Evolutionary conservation across 1,140 invertebrate species (phyloP).

Genomic region (Subanguina moxae): DNA sequence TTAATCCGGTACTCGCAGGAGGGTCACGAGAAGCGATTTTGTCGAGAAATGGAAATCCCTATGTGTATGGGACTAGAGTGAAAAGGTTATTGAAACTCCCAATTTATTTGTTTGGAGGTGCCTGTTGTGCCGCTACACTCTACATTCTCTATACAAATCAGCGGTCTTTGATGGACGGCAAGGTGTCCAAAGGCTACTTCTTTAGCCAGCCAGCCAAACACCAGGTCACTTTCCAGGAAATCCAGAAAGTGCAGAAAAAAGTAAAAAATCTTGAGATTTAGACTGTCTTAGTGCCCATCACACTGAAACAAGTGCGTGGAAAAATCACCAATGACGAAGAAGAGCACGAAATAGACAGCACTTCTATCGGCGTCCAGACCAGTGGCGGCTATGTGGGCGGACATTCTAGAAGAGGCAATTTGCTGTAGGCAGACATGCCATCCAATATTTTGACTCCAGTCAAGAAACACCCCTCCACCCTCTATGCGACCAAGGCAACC

Average conservation of each 20-base stretch:
- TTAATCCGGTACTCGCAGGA: too few species aligned
- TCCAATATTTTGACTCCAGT: too few species aligned
- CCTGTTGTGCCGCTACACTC: constrained; percentile 30
- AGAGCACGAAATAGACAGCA: constrained; percentile 44
- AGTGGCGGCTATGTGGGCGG: constrained; percentile 31
- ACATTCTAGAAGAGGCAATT: background rate
- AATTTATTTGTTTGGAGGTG: constrained; percentile 18
- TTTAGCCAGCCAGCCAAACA: constrained; percentile 48
- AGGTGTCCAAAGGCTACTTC: constrained; percentile 48
- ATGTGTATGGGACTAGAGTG: too few species aligned
- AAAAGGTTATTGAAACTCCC: too few species aligned
- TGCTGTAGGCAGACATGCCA: background rate
- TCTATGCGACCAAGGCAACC: too few species aligned
- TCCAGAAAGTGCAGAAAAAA: too few species aligned
- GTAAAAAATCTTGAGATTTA: constrained; percentile 16
- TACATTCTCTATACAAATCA: constrained; percentile 45
- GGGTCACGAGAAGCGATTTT: too few species aligned
- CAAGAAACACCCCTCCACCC: too few species aligned
- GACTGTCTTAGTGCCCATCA: constrained; percentile 54
- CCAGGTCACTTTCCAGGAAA: constrained; percentile 26
- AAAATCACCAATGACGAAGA: background rate
- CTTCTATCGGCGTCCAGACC: constrained; percentile 52
- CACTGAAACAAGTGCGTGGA: constrained; percentile 48
- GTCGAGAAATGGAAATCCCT: too few species aligned
- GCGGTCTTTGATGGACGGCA: constrained; percentile 29